These are phyloP conservation scores for Thunnus albacares DNA, from an alignment of 2,797 vertebrate species.

Conservation along the genomic window DNA sequence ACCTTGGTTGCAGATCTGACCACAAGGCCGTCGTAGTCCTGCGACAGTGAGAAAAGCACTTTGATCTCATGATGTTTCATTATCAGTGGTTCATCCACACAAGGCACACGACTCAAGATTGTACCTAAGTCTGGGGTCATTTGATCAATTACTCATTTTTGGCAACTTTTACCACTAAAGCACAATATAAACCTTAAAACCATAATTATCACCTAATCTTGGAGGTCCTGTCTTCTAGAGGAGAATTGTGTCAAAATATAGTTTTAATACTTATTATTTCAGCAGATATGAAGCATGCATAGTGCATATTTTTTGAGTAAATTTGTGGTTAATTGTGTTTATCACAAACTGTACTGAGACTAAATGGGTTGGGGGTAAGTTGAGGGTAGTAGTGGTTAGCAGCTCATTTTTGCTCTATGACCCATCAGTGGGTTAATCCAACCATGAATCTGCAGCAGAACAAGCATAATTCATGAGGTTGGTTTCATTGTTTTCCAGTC, in stretches of 20 bases:
- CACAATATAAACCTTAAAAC: background rate
- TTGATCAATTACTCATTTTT: background rate
- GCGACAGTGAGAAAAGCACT: background rate
- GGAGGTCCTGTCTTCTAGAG: background rate
- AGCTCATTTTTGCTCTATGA: background rate
- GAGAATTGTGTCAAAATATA: background rate
- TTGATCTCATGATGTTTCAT: background rate
- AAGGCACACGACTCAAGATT: too few relatives aligned
- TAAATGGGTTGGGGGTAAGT: too few relatives aligned
- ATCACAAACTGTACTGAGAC: background rate
- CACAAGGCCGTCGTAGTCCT: conserved; percentile 96
- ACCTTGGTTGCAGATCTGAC: conserved; percentile 98
- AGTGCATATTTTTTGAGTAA: background rate
- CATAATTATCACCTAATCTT: background rate
- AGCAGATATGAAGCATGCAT: background rate
- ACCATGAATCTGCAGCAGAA: background rate
- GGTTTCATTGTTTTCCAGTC: too few relatives aligned
- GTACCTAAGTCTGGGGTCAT: background rate
- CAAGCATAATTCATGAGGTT: too few relatives aligned
- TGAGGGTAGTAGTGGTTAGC: background rate
- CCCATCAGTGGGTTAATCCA: background rate
- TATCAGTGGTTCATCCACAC: background rate
- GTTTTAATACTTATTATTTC: background rate
- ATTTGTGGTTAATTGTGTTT: background rate
- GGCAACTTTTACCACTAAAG: background rate